Evolutionary conservation across 2,113 vertebrate species (phyloP), one percentile per base, ranked within the genome.

Genomic region (Campylorhamphus procurvoides): DNA sequence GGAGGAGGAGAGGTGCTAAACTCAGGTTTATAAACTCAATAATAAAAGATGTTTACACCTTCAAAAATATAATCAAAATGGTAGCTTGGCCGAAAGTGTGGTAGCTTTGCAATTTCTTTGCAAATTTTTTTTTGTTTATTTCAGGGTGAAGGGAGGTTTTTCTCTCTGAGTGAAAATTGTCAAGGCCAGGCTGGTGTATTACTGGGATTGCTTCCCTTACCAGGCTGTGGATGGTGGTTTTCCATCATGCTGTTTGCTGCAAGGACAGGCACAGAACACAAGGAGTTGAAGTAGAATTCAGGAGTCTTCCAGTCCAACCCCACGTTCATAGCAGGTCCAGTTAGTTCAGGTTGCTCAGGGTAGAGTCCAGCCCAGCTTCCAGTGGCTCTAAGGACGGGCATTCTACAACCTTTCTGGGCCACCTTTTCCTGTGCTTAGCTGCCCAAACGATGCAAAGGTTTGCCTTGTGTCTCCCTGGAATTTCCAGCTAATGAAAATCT

Each of bases 1-100:
- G 67, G 55, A 88, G 89, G 90, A 92, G 83, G 86, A 95, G 73
- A 96, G 80, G 91, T 85, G 89, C 89, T 90, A 91, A 93, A 95
- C 90, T 85, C 91, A 91, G 87, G 90, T 93, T 89, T 95, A 60
- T 91, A 82, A 95, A 93, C 76, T 44, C 53, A 90, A 92, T 92
- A 92, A 93, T 94, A 80, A 95, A 93, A 96, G 66, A 95, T 95
- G 81, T 96, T 97, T 75, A 31, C 89, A 91, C 84, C 87, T 93
- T 89, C 84, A 91, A 73, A 93, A 90, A 87, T 85, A 53, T 79
- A 90, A 87, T 72, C 62, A 79, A 64, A 79, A 77, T 59, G 89
- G 31, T 87, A 55, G 59, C 64, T 95, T 82, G 64, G 44, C 86
- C 86, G 59, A 39, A 75, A 93, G 66, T 46, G 71, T 40, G 55